phyloP scores from a whole-genome alignment of 2,888 invertebrate species.

The Watsonalla binaria region DNA sequence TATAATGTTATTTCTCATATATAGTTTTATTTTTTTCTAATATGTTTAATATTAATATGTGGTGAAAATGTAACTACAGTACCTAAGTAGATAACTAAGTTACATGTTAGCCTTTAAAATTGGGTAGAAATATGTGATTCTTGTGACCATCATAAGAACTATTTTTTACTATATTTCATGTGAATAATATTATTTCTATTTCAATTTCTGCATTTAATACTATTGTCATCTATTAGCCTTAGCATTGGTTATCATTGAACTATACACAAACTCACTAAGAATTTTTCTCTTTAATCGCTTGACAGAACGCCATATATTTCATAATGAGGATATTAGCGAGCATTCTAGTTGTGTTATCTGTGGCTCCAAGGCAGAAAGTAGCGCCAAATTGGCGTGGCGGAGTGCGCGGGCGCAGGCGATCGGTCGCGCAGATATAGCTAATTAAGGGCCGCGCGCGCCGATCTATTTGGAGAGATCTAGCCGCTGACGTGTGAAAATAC shows the following conservation, averaged over 20 bases:
- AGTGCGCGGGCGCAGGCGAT: constrained; percentile 68
- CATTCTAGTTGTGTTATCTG: constrained; percentile 68
- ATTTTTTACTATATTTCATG: too few species aligned
- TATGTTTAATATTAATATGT: too few species aligned
- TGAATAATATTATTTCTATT: too few species aligned
- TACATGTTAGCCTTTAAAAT: too few species aligned
- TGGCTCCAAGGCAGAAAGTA: constrained; percentile 58
- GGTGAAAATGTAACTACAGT: too few species aligned
- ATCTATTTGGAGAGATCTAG: constrained; percentile 77
- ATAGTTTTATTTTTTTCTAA: too few species aligned
- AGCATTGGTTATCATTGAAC: neutral
- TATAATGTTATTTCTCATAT: too few species aligned
- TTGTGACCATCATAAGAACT: too few species aligned
- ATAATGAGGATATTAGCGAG: constrained; percentile 77
- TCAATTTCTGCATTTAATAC: too few species aligned
- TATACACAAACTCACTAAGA: constrained; percentile 7
- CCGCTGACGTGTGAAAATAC: constrained; percentile 78
- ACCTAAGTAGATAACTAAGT: too few species aligned
- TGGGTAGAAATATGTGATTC: too few species aligned
- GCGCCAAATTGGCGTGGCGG: constrained; percentile 76
- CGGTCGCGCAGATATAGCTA: constrained; percentile 67
- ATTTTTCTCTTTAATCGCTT: constrained; percentile 50
- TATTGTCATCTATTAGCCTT: neutral
- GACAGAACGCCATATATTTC: constrained; percentile 62
- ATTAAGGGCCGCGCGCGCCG: constrained; percentile 73